A percentile compares a stretch with the other conserved stretches of the same genome.
These are phyloP conservation scores for Psephotus haematonotus DNA, from an alignment of 2,113 vertebrate genomes.

Conservation along the genomic window DNA sequence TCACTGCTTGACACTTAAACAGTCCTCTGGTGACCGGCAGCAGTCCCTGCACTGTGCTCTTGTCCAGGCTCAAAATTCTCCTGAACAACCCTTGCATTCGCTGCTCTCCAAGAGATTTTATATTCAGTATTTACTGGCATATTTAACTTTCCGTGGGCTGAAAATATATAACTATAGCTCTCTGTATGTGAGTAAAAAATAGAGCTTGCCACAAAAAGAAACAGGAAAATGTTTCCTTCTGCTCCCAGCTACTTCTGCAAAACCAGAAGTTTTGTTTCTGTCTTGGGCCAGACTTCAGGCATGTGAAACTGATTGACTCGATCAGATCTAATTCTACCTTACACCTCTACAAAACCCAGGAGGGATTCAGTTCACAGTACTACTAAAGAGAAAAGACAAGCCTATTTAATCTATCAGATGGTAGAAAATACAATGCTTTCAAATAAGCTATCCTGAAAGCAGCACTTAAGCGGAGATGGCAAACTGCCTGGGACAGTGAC, in stretches of 20 bases:
- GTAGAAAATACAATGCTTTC: background rate
- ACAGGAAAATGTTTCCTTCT: conserved; percentile 8
- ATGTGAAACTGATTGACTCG: background rate
- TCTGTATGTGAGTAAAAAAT: background rate
- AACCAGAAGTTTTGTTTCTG: conserved; percentile 22
- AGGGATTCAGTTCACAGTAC: background rate
- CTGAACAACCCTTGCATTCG: background rate
- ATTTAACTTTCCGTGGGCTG: background rate
- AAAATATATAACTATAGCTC: background rate
- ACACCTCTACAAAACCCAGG: background rate
- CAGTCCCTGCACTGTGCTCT: background rate
- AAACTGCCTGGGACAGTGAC: conserved; percentile 36
- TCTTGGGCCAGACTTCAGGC: background rate
- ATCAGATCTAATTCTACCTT: background rate
- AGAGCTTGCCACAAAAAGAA: background rate
- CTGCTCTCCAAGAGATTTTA: background rate
- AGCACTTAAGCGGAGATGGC: background rate
- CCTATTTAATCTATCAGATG: background rate
- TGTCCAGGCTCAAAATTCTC: background rate
- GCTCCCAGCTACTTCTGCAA: conserved; percentile 22
- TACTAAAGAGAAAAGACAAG: background rate
- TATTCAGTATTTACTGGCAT: background rate
- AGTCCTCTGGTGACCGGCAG: background rate
- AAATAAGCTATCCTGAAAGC: background rate
- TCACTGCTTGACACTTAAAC: background rate